Evolutionary conservation across 1,140 invertebrate genomes (phyloP).

Genomic region (Drosophila kurseongensis): DNA sequence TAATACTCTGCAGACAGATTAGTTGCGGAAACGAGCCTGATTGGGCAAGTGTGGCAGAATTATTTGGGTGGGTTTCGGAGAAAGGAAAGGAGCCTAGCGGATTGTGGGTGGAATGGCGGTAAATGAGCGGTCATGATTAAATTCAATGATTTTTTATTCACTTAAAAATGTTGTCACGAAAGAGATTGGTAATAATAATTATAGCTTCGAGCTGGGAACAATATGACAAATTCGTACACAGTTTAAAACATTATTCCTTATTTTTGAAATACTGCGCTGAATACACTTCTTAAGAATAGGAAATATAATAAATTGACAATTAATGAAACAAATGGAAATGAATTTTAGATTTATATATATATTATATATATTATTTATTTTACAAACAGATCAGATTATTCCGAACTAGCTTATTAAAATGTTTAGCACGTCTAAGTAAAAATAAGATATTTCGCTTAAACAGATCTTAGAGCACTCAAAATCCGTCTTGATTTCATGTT

Average conservation of each 20-base stretch:
- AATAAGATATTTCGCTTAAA: conserved; percentile 9
- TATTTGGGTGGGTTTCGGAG: conserved; percentile 23
- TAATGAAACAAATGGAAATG: no score
- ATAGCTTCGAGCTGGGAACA: no score
- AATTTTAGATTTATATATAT: no score
- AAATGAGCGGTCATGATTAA: conserved; percentile 16
- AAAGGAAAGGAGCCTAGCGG: conserved; percentile 19
- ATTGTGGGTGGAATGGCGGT: conserved; percentile 33
- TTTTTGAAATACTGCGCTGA: no score
- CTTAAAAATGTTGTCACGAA: not conserved
- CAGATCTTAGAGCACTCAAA: conserved; percentile 36
- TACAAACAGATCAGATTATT: not conserved
- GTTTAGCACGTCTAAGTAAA: not conserved
- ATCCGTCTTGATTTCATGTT: conserved; percentile 14
- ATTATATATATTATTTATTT: not conserved
- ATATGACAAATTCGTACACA: no score
- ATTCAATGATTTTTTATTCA: not conserved
- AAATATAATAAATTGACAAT: no score
- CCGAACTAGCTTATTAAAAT: conserved; percentile 2
- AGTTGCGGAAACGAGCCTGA: conserved; percentile 40
- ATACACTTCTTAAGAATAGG: no score
- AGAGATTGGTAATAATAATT: not conserved
- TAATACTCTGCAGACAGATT: conserved; percentile 45
- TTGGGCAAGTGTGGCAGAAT: conserved; percentile 51
- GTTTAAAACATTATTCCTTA: no score